These are phyloP conservation scores for Eupithecia abbreviata DNA, from an alignment of 2,888 invertebrate genomes.

Conservation along the genomic window DNA sequence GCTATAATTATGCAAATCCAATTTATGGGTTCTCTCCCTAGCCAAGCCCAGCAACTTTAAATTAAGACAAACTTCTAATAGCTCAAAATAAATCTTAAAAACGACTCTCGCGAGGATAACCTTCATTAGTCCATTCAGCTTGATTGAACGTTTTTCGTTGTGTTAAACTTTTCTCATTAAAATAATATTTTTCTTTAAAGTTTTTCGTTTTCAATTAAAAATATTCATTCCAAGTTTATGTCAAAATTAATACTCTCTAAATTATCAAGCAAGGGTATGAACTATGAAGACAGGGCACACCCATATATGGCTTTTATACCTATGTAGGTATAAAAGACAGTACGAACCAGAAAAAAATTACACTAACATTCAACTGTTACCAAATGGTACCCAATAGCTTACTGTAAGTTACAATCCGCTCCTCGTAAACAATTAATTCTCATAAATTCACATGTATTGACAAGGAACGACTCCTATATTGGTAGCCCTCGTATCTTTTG, in stretches of 20 bases:
- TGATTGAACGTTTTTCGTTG: constrained; percentile 49
- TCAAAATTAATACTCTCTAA: not conserved
- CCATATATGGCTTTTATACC: no score
- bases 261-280: not conserved
- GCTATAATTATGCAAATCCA: constrained; percentile 52
- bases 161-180: constrained; percentile 52
- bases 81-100: constrained; percentile 42
- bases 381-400: constrained; percentile 19
- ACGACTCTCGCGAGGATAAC: constrained; percentile 45
- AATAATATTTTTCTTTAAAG: constrained; percentile 24
- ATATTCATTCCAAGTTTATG: not conserved
- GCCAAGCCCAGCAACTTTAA: constrained; percentile 40
- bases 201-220: not conserved
- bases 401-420: constrained; percentile 30
- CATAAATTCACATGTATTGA: constrained; percentile 71
- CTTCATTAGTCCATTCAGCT: constrained; percentile 51
- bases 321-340: no score
- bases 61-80: constrained; percentile 46
- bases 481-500: constrained; percentile 68
- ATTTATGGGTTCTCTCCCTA: constrained; percentile 45
- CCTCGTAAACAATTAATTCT: constrained; percentile 53
- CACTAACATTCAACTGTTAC: not conserved
- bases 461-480: constrained; percentile 58
- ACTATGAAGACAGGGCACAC: no score
- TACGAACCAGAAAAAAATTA: not conserved